Base-by-base conservation (phyloP, 92 coral and sea anemone species). In the Epizoanthus stellaris region DNA sequence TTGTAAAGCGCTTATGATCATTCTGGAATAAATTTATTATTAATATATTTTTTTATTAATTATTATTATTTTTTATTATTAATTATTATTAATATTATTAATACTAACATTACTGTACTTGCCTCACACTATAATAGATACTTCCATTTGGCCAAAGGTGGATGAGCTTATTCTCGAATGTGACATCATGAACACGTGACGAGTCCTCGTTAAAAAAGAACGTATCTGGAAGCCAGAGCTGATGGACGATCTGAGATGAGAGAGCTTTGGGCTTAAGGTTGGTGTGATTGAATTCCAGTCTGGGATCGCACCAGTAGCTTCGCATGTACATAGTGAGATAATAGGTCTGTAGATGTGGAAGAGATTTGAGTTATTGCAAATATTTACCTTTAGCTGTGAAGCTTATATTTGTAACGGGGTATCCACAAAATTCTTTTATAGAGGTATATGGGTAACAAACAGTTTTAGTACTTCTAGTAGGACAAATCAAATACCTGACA, bases 201-300 rank as follows among this genome's bases (percentile, higher is more conserved):
- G 79, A 64, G 38, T 81, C 80, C 60, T 85, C 88, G 25, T 85
- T 75, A 59, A 75, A 81, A 77, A 85, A 85, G 75, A 75, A 85
- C 5, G 88, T 85, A 54, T 85, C 88, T 67, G 88, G 88, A 19
- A 85, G 19, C 88, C 88, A 85, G 45, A 85, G 72, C 72, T 85
- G 88, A 19, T 77, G 60, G 3, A 75, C 76, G 53, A 75, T 76
- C 15, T 81, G 88, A 23, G 88, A 56, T 23, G 83, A 81, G 47
- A 85, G 71, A 12, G 84, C 80, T 62, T 69, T 82, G 39, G 80
- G 71, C 0, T 54, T 43, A 9, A 53, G 52, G 34, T 85, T 73
- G 70, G 70, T 23, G 67, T 85, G 88, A 56, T 67, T 82, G 64
- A 75, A 85, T 40, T 81, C 70, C 65, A 85, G 56, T 5, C 88